Evolutionary conservation across 1,140 invertebrate species (phyloP).

Genomic region (Dendroctonus valens): DNA sequence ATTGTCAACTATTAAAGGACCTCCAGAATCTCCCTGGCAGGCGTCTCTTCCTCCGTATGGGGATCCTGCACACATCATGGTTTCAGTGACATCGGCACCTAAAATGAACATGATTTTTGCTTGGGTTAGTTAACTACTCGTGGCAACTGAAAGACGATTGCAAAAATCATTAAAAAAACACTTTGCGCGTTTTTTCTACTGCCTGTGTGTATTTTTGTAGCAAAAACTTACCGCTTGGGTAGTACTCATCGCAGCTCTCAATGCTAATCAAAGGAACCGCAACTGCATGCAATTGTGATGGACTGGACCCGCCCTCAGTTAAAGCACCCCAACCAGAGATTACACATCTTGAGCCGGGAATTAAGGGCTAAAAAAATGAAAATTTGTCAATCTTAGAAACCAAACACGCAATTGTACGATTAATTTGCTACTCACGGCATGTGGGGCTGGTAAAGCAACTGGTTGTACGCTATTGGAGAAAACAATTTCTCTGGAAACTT

Average conservation of each 20-base stretch:
- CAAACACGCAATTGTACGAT: too few species aligned
- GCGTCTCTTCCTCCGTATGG: constrained; percentile 52
- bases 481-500: neutral
- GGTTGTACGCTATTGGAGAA: neutral
- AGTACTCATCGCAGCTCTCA: constrained; percentile 8
- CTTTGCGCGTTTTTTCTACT: too few species aligned
- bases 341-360: neutral
- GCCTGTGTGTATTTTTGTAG: too few species aligned
- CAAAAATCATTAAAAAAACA: too few species aligned
- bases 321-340: constrained; percentile 41
- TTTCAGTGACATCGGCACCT: constrained; percentile 41
- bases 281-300: constrained; percentile 6
- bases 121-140: too few species aligned
- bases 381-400: neutral
- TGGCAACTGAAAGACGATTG: too few species aligned
- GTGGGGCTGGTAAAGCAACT: neutral
- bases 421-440: neutral
- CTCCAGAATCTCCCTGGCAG: constrained; percentile 66
- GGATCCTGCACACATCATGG: constrained; percentile 48
- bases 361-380: neutral
- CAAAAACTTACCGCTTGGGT: neutral
- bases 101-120: too few species aligned
- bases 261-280: constrained; percentile 4
- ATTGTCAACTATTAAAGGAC: constrained; percentile 54
- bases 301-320: constrained; percentile 14